Evolutionary conservation across 1,140 invertebrate genomes (phyloP).

Genomic region (Drosophila obscura): DNA sequence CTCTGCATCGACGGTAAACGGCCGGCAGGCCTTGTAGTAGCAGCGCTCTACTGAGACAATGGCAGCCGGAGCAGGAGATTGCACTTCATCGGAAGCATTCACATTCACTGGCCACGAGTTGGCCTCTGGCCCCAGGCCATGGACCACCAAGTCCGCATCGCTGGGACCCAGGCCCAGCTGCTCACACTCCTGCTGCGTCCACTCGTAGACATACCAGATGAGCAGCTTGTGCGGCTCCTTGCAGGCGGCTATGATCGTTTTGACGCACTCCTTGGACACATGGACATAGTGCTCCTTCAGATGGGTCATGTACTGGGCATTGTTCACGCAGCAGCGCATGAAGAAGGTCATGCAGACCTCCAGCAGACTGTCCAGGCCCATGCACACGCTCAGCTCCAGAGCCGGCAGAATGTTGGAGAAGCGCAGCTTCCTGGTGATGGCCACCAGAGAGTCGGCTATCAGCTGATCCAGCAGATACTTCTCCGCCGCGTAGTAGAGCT

Average conservation of each 20-base stretch:
- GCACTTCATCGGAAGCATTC: not conserved
- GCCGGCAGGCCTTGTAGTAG: slow-evolving; percentile 79
- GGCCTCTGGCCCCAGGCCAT: slow-evolving; percentile 14
- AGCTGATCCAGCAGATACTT: slow-evolving; percentile 80
- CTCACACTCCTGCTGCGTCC: slow-evolving; percentile 79
- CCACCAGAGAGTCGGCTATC: slow-evolving; percentile 56
- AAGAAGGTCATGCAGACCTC: slow-evolving; percentile 78
- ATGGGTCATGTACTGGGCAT: slow-evolving; percentile 69
- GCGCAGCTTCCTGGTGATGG: slow-evolving; percentile 67
- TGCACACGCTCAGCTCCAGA: slow-evolving; percentile 73
- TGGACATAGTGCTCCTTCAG: slow-evolving; percentile 73
- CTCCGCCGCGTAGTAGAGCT: slow-evolving; percentile 80
- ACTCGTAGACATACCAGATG: slow-evolving; percentile 79
- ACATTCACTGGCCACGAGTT: slow-evolving; percentile 18
- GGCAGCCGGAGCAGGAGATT: slow-evolving; percentile 7
- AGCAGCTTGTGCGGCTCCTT: slow-evolving; percentile 74
- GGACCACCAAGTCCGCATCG: slow-evolving; percentile 46
- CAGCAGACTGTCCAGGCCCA: slow-evolving; percentile 73
- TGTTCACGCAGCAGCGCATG: slow-evolving; percentile 76
- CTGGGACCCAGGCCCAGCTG: slow-evolving; percentile 54
- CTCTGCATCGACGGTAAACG: slow-evolving; percentile 69
- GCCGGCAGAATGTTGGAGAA: slow-evolving; percentile 78
- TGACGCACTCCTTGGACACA: slow-evolving; percentile 80
- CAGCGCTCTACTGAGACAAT: slow-evolving; percentile 66
- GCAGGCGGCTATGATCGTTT: slow-evolving; percentile 72